A percentile compares a stretch with the other conserved stretches of the same genome.
Conservation (phyloP, 2,888 invertebrate genomes). For the Nipponacmea schrenckii region DNA sequence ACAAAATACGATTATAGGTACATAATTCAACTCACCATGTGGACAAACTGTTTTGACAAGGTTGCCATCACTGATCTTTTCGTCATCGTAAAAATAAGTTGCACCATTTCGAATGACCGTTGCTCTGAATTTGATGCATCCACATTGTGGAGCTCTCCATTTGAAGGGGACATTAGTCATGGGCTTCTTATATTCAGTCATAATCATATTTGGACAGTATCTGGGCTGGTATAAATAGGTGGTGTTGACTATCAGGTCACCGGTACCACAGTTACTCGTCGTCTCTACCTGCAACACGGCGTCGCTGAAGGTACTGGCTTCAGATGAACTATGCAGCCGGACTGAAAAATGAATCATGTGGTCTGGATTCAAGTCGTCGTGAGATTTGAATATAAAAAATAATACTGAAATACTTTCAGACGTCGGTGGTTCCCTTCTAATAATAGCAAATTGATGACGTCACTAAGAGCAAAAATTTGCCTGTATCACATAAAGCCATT, state of each 20-base stretch:
- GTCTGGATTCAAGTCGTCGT: too few relatives aligned
- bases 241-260: constrained; percentile 27
- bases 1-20: too few relatives aligned
- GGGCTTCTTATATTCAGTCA: constrained; percentile 30
- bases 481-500: too few relatives aligned
- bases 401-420: too few relatives aligned
- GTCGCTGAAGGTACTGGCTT: constrained; percentile 21
- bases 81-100: constrained; percentile 42
- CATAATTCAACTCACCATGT: constrained; percentile 4
- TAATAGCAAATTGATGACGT: too few relatives aligned
- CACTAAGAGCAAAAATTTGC: too few relatives aligned
- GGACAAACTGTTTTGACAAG: constrained; percentile 40
- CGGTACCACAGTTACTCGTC: constrained; percentile 30
- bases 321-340: not conserved
- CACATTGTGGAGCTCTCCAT: constrained; percentile 42
- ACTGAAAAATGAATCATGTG: not conserved
- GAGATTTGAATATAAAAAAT: too few relatives aligned
- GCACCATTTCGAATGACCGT: constrained; percentile 37
- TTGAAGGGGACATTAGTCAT: constrained; percentile 29
- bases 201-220: constrained; percentile 36
- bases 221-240: constrained; percentile 28
- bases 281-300: constrained; percentile 25
- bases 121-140: constrained; percentile 38
- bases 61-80: constrained; percentile 32
- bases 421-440: too few relatives aligned